These are phyloP conservation scores for Tetragnatha versicolor DNA, from an alignment of 1,140 invertebrate species.

Conservation along the genomic window DNA sequence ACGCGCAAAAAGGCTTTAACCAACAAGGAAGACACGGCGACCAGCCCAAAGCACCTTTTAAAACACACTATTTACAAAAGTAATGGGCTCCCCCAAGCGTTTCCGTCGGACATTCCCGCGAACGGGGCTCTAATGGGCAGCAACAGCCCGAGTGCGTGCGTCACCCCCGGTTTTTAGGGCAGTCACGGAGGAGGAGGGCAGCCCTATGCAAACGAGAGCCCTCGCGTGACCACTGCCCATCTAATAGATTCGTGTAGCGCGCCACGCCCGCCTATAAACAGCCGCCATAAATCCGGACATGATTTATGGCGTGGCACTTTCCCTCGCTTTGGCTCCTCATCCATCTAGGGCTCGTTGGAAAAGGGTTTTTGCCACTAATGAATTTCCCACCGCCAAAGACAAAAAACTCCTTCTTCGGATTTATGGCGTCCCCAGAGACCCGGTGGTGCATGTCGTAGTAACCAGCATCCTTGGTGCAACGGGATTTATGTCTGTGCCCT, in stretches of 20 bases:
- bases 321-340: constrained; percentile 42
- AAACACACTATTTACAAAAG: too few species aligned
- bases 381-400: too few species aligned
- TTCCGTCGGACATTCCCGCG: too few species aligned
- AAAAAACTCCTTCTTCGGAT: too few species aligned
- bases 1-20: not conserved
- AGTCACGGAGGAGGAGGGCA: not conserved
- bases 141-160: constrained; percentile 8
- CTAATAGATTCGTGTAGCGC: constrained; percentile 19
- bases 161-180: not conserved
- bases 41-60: not conserved
- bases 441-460: too few species aligned
- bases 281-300: constrained; percentile 33
- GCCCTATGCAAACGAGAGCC: constrained; percentile 28
- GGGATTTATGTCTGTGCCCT: too few species aligned
- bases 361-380: too few species aligned
- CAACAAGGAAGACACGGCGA: not conserved
- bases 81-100: too few species aligned
- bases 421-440: too few species aligned
- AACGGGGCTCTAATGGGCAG: not conserved
- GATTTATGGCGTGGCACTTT: constrained; percentile 45
- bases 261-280: constrained; percentile 42
- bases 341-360: constrained; percentile 17
- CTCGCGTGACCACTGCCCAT: constrained; percentile 43
- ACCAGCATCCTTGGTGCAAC: too few species aligned